phyloP scores from a whole-genome alignment of 2,113 vertebrate species.

The Bostrychus sinensis region DNA sequence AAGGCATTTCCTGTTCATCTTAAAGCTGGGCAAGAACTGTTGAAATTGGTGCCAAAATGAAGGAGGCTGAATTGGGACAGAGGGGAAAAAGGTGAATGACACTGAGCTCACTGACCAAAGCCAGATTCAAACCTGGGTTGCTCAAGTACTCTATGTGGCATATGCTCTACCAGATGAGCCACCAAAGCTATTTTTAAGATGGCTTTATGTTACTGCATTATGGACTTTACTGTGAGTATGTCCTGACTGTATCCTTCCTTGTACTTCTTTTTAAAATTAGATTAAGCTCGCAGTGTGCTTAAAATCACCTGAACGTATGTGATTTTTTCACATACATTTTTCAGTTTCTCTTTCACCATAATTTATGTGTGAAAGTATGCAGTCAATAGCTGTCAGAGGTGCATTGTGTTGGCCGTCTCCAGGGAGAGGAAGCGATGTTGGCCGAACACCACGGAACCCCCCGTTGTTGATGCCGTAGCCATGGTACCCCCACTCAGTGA shows the following conservation, averaged over 20 bases:
- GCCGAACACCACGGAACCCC: conserved; percentile 61
- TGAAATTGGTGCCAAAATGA: too few species aligned
- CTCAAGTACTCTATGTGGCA: too few species aligned
- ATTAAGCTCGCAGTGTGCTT: neutral
- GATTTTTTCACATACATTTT: conserved; percentile 19
- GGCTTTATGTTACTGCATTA: neutral
- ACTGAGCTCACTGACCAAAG: too few species aligned
- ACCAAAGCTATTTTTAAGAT: neutral
- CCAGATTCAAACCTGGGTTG: too few species aligned
- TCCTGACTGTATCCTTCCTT: neutral
- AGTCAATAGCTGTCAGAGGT: conserved; percentile 57
- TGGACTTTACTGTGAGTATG: neutral
- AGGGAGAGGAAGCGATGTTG: conserved; percentile 67
- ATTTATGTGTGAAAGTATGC: conserved; percentile 59
- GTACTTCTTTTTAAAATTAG: neutral
- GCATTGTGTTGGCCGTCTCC: conserved; percentile 71
- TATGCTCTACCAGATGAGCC: too few species aligned
- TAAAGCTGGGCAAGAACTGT: too few species aligned
- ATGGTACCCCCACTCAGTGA: conserved; percentile 59
- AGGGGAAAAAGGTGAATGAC: too few species aligned
- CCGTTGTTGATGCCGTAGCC: conserved; percentile 65
- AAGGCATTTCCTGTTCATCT: too few species aligned
- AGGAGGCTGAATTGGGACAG: too few species aligned
- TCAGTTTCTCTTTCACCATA: conserved; percentile 34
- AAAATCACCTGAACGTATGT: conserved; percentile 3